These are phyloP conservation scores for Epinephelus lanceolatus DNA, from an alignment of 2,113 vertebrate species.

Conservation along the genomic window DNA sequence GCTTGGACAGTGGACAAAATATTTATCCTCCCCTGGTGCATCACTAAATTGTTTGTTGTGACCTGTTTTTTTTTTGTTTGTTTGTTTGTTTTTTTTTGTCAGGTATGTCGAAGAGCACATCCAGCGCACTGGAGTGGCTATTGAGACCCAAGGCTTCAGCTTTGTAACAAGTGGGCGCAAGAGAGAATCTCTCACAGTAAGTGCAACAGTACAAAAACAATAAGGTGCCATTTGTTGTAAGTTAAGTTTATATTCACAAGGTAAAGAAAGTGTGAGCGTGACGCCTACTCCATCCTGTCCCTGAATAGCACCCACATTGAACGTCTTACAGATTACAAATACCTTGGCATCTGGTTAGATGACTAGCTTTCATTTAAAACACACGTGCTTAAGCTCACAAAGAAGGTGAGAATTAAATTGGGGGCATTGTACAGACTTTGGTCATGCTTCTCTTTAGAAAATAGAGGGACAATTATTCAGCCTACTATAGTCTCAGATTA, in stretches of 20 bases:
- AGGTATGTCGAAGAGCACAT: slow-evolving; percentile 92
- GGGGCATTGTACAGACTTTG: too few species aligned
- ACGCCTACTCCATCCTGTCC: too few species aligned
- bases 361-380: too few species aligned
- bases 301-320: too few species aligned
- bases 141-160: slow-evolving; percentile 90
- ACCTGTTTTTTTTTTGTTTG: background rate
- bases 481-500: too few species aligned
- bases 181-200: slow-evolving; percentile 89
- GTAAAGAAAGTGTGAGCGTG: too few species aligned
- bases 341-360: too few species aligned
- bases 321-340: too few species aligned
- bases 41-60: background rate
- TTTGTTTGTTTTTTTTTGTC: slow-evolving; percentile 4
- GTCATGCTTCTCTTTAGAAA: too few species aligned
- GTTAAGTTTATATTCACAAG: background rate
- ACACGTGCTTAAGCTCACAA: too few species aligned
- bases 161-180: slow-evolving; percentile 90
- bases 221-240: background rate
- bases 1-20: background rate
- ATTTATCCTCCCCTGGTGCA: background rate
- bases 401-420: too few species aligned
- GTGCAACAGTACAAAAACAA: slow-evolving; percentile 24
- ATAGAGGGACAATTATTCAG: too few species aligned
- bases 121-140: slow-evolving; percentile 90